These are phyloP conservation scores for Drosophila tripunctata DNA, from an alignment of 2,888 invertebrate species.

Conservation along the genomic window DNA sequence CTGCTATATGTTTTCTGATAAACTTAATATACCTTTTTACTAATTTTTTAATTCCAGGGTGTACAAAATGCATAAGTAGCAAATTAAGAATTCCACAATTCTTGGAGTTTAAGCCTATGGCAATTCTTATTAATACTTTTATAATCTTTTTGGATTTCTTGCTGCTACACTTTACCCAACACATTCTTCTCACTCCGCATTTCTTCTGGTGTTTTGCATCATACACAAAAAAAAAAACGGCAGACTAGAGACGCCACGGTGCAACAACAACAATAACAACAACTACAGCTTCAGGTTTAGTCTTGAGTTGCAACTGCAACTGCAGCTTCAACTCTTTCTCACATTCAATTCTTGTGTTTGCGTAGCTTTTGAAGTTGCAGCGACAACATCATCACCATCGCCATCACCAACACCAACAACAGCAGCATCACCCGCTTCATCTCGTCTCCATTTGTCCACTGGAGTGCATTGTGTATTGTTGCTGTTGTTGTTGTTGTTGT, in stretches of 20 bases:
- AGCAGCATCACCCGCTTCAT: slow-evolving; percentile 45
- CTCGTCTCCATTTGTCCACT: slow-evolving; percentile 49
- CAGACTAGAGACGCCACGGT: not conserved
- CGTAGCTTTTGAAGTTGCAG: slow-evolving; percentile 76
- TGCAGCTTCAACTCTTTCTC: slow-evolving; percentile 31
- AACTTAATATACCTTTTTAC: too few relatives aligned
- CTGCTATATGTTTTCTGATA: too few relatives aligned
- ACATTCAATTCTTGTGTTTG: slow-evolving; percentile 56
- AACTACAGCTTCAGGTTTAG: slow-evolving; percentile 2
- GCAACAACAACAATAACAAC: not conserved
- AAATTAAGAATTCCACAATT: not conserved
- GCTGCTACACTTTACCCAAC: not conserved
- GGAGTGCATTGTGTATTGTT: slow-evolving; percentile 57
- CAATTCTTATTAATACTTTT: not conserved
- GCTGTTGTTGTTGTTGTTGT: slow-evolving; percentile 42
- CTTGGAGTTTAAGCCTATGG: not conserved
- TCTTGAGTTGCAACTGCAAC: not conserved
- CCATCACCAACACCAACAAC: slow-evolving; percentile 58
- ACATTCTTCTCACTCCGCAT: too few relatives aligned
- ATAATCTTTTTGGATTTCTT: not conserved
- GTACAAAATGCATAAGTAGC: too few relatives aligned
- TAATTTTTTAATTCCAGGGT: too few relatives aligned
- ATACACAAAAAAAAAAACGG: not conserved
- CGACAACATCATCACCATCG: slow-evolving; percentile 65
- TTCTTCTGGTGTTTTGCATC: not conserved